Percentiles rank a stretch among this genome's conserved stretches.
Evolutionary conservation across 1,140 invertebrate genomes (phyloP).

Genomic region (Drosophila murphyi): DNA sequence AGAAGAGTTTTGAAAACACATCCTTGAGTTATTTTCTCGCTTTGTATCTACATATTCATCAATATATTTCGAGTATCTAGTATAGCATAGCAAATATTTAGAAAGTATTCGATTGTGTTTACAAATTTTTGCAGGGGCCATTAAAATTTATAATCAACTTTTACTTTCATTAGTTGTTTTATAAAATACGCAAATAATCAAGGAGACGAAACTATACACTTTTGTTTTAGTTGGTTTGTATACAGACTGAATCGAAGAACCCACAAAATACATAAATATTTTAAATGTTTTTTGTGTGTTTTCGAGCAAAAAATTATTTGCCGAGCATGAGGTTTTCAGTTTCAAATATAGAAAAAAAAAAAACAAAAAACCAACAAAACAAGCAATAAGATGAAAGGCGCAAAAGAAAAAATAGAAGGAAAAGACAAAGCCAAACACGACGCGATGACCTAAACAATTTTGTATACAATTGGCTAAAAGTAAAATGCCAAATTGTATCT

Average conservation of each 20-base stretch:
- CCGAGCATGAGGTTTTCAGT: conserved; percentile 10
- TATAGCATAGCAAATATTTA: conserved; percentile 4
- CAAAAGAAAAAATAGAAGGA: conserved; percentile 1
- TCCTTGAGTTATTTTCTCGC: too few relatives aligned
- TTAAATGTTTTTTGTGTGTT: conserved; percentile 29
- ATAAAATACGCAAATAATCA: neutral
- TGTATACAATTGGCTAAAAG: conserved; percentile 74
- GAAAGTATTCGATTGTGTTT: conserved; percentile 9
- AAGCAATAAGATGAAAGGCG: conserved; percentile 28
- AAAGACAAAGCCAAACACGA: conserved; percentile 31
- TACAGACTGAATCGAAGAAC: too few relatives aligned
- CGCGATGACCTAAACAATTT: conserved; percentile 76
- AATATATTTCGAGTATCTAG: neutral
- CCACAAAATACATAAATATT: conserved; percentile 1
- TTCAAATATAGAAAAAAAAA: conserved; percentile 6
- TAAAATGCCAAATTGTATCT: conserved; percentile 74
- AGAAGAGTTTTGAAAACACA: too few relatives aligned
- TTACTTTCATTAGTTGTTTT: conserved; percentile 31
- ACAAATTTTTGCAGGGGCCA: conserved; percentile 21
- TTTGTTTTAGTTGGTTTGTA: too few relatives aligned
- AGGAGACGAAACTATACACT: neutral
- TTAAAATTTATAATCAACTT: conserved; percentile 38
- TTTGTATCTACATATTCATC: conserved; percentile 17
- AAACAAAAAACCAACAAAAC: conserved; percentile 13
- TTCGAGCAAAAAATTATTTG: conserved; percentile 6